phyloP scores from a whole-genome alignment of 2,797 vertebrate genomes.

The Botia kubotai region DNA sequence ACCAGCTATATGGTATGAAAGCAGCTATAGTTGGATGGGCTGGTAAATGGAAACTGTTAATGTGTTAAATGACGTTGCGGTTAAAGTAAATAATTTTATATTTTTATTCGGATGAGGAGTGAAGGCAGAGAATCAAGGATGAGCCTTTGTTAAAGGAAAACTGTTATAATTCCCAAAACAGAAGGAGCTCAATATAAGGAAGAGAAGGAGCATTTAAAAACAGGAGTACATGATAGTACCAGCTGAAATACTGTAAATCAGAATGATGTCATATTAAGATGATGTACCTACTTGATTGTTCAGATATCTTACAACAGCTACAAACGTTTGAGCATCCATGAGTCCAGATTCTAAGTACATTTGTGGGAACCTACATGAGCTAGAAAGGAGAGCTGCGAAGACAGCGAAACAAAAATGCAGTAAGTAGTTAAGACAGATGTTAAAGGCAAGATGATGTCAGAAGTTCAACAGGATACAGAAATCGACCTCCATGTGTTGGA shows the following conservation, averaged over 20 bases:
- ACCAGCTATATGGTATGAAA: slow-evolving; percentile 62
- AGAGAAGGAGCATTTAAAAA: slow-evolving; percentile 28
- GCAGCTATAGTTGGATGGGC: slow-evolving; percentile 58
- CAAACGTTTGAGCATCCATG: not conserved
- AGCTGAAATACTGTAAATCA: slow-evolving; percentile 22
- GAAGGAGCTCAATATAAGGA: slow-evolving; percentile 27
- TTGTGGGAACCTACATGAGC: slow-evolving; percentile 11
- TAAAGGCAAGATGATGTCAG: slow-evolving; percentile 28
- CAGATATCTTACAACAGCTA: slow-evolving; percentile 31
- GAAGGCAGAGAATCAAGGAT: slow-evolving; percentile 7
- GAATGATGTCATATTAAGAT: slow-evolving; percentile 7
- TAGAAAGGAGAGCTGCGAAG: slow-evolving; percentile 9
- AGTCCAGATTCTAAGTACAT: slow-evolving; percentile 22
- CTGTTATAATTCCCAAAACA: slow-evolving; percentile 9
- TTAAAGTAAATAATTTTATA: slow-evolving; percentile 54
- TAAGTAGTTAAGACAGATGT: slow-evolving; percentile 39
- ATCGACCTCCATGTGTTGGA: slow-evolving; percentile 23
- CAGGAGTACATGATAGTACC: slow-evolving; percentile 16
- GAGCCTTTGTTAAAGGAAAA: slow-evolving; percentile 34
- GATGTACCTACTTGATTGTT: slow-evolving; percentile 18
- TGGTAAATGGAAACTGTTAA: slow-evolving; percentile 51
- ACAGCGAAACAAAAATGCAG: not conserved
- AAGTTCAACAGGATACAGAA: not conserved
- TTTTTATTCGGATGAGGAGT: slow-evolving; percentile 36
- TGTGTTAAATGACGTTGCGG: slow-evolving; percentile 49